phyloP scores from a whole-genome alignment of 2,888 invertebrate genomes.

The Cataglyphis altisquamis region DNA sequence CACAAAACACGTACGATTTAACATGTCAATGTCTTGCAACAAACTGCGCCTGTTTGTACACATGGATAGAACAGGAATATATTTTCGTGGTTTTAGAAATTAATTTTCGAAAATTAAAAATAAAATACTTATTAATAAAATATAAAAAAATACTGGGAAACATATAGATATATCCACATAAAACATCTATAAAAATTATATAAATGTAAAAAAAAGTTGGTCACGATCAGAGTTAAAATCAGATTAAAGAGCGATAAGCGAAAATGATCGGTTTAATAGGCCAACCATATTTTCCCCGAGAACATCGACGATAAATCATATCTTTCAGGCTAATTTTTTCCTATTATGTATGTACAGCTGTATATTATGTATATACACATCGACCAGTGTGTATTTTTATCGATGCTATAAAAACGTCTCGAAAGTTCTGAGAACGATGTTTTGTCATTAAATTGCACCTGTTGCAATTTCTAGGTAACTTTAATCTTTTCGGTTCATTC shows the following conservation, averaged over 20 bases:
- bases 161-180: neutral
- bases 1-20: neutral
- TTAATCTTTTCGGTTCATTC: neutral
- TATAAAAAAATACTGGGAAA: neutral
- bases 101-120: too few relatives aligned
- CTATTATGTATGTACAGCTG: neutral
- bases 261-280: neutral
- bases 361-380: neutral
- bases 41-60: neutral
- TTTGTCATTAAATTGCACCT: slow-evolving; percentile 7
- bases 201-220: neutral
- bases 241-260: neutral
- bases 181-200: neutral
- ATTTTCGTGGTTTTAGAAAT: neutral
- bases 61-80: neutral
- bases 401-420: neutral
- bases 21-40: neutral
- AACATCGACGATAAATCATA: neutral
- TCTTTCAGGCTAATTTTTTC: slow-evolving; percentile 1
- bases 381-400: slow-evolving; percentile 19
- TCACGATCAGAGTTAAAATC: neutral
- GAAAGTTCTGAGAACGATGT: neutral
- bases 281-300: neutral
- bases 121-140: neutral
- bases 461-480: slow-evolving; percentile 15